Conservation (phyloP, 2,797 vertebrate genomes). For the Helostoma temminkii region DNA sequence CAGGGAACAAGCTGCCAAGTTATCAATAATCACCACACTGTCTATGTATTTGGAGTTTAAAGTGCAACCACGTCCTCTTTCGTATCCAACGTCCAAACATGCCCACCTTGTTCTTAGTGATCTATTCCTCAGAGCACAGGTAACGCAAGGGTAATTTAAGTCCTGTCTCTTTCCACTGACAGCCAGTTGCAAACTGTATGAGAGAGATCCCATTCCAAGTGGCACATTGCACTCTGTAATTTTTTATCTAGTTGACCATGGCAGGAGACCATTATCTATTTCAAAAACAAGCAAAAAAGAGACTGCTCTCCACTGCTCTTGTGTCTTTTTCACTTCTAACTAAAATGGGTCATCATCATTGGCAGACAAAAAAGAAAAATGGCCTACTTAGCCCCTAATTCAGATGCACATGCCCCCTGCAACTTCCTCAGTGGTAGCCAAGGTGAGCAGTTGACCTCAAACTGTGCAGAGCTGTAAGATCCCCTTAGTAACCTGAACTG, state of each 20-base stretch:
- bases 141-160: constrained; percentile 36
- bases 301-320: constrained; percentile 34
- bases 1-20: constrained; percentile 44
- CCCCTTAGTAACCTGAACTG: constrained; percentile 7
- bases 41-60: constrained; percentile 27
- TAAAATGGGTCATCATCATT: constrained; percentile 64
- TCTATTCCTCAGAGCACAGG: constrained; percentile 25
- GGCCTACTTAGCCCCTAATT: constrained; percentile 60
- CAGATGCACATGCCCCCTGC: constrained; percentile 24
- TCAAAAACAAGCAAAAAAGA: constrained; percentile 39
- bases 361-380: constrained; percentile 60
- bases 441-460: constrained; percentile 32
- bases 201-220: constrained; percentile 22
- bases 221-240: constrained; percentile 21
- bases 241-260: constrained; percentile 22
- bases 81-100: constrained; percentile 10
- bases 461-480: constrained; percentile 20
- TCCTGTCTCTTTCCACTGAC: constrained; percentile 36
- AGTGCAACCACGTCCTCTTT: constrained; percentile 25
- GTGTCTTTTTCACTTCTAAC: constrained; percentile 42
- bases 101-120: constrained; percentile 33
- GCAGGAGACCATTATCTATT: constrained; percentile 4
- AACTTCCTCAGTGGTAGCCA: constrained; percentile 32
- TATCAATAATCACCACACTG: constrained; percentile 50
- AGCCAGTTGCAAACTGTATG: constrained; percentile 38